These are phyloP conservation scores for Drosophila aldrichi DNA, from an alignment of 2,888 invertebrate genomes.

Conservation along the genomic window DNA sequence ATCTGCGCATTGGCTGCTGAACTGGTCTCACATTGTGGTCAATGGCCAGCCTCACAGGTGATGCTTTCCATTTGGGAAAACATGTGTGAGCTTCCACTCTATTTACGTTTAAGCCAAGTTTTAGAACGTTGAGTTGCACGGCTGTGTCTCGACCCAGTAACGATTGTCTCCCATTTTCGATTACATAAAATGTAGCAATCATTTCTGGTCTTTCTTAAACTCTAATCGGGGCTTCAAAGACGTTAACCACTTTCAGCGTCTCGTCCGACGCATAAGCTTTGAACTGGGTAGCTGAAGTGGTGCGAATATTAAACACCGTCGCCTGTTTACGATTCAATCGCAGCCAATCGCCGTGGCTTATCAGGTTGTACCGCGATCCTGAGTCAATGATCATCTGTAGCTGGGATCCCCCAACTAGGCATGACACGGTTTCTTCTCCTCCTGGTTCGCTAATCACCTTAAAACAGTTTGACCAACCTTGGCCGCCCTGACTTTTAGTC, in stretches of 20 bases:
- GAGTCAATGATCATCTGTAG: not conserved
- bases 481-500: not conserved
- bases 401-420: not conserved
- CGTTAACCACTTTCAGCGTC: not conserved
- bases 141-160: not conserved
- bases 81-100: too few relatives aligned
- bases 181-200: not conserved
- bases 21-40: too few relatives aligned
- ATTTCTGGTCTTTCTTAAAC: not conserved
- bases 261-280: not conserved
- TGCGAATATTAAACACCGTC: not conserved
- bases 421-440: not conserved
- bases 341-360: not conserved
- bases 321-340: not conserved
- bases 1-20: too few relatives aligned
- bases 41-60: too few relatives aligned
- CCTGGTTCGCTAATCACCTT: not conserved
- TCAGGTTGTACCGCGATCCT: not conserved
- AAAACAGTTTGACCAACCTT: not conserved
- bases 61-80: too few relatives aligned
- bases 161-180: not conserved
- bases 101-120: too few relatives aligned
- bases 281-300: not conserved
- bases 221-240: not conserved
- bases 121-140: not conserved